Percentiles rank a stretch among this genome's conserved stretches.
These are phyloP conservation scores for Taeniopygia guttata DNA, from an alignment of 2,797 vertebrate species.

Conservation along the genomic window DNA sequence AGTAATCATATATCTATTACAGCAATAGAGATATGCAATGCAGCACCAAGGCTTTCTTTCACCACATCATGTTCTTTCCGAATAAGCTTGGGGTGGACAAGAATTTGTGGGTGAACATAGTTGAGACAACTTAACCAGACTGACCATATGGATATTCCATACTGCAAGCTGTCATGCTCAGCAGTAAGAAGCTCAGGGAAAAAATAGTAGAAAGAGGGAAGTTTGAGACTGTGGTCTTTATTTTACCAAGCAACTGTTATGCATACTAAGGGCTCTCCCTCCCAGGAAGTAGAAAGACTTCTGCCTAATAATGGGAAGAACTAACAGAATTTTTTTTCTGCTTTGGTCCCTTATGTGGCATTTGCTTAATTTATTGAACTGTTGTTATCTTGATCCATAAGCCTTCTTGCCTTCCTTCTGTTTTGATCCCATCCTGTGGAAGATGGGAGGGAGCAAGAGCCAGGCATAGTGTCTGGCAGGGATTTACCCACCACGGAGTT, in stretches of 20 bases:
- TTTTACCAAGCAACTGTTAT: not conserved
- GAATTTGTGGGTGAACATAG: not conserved
- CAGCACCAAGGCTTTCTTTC: not conserved
- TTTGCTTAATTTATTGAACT: not conserved
- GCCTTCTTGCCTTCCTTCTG: not conserved
- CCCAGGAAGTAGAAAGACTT: not conserved
- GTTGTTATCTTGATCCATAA: not conserved
- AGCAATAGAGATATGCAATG: no score
- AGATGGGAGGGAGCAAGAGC: not conserved
- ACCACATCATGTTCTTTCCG: not conserved
- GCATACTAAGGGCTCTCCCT: not conserved
- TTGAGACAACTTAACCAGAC: not conserved
- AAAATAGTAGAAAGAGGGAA: not conserved
- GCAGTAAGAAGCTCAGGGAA: not conserved
- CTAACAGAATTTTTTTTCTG: not conserved
- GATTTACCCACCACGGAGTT: not conserved
- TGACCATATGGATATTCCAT: not conserved
- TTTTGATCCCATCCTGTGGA: not conserved
- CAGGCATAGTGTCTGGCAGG: accelerated
- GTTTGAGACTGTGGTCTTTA: not conserved
- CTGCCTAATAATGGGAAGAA: not conserved
- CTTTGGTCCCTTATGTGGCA: not conserved
- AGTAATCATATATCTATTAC: not conserved
- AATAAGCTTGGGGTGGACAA: not conserved
- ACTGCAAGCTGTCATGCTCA: not conserved